Base-by-base conservation (phyloP, 2,113 vertebrate species). In the Himantopus leucocephalus region DNA sequence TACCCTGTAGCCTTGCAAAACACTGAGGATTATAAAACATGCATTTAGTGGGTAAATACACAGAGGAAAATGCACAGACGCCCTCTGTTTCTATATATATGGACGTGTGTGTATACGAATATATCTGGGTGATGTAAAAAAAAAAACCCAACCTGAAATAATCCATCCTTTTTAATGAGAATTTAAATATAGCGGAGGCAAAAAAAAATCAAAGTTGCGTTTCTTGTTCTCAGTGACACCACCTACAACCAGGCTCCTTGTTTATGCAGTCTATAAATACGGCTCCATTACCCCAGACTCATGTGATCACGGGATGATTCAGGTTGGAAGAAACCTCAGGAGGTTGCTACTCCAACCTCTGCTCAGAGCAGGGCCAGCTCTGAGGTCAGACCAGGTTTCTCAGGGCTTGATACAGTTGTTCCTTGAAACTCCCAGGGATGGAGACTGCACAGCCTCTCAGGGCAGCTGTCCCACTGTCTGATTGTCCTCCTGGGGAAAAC, bases 1-100 rank as follows among this genome's bases (percentile, higher is more conserved):
- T 86, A 95, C 85, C 93, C 71, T 29, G 8, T 34, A 85, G 95
- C 72, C 64, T 74, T n/a, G 93, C 55, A 95, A 96, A 97, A 96
- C 85, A 96, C 75, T 10, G 7, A 93, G 92, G 92, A 95, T 96
- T 96, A 97, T 93, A 96, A 97, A 96, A 96, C 94, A 96, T 35
- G 50, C 52, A 84, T 92, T 97, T 84, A 87, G 79, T 48, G 68
- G 90, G 87, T 93, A 87, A 97, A 94, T 84, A 92, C 78, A 95
- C 83, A 89, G 94, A 87, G 93, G 96, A 94, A 96, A 94, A 96
- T 18, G 75, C 90, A 75, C 71, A 94, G 94, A 78, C 62, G 0
- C 55, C 62, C 60, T 83, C 62, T 87, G 94, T 90, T 94, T 93
- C 73, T 90, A 79, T 89, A 82, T 85, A 43, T 95, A 77, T 4